These are phyloP conservation scores for Zelostemma sp. DNA, from an alignment of 1,140 invertebrate species.

Conservation along the genomic window DNA sequence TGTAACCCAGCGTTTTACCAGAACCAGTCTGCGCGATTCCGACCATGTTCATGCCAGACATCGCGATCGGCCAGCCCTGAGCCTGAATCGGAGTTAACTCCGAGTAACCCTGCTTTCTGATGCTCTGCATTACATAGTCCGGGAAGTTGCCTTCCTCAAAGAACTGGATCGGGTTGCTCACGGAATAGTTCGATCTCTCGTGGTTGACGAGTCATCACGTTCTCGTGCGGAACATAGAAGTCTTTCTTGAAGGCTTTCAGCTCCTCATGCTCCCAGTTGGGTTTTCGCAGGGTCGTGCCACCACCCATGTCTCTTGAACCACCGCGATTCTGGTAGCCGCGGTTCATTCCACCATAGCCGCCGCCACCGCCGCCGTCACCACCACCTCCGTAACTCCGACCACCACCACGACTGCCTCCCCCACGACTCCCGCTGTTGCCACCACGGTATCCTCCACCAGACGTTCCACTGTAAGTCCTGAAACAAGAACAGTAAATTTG, in stretches of 20 bases:
- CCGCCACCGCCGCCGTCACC: constrained; percentile 22
- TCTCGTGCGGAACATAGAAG: constrained; percentile 89
- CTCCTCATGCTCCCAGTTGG: constrained; percentile 83
- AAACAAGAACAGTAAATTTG: constrained; percentile 1
- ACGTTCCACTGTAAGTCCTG: constrained; percentile 23
- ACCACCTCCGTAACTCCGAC: too few relatives aligned
- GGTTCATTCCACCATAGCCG: constrained; percentile 56
- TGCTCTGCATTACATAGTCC: constrained; percentile 77
- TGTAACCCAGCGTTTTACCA: constrained; percentile 88
- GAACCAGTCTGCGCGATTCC: constrained; percentile 96
- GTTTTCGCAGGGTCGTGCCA: constrained; percentile 78
- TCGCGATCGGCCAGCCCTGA: constrained; percentile 93
- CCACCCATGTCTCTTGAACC: constrained; percentile 25
- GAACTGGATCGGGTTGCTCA: constrained; percentile 79
- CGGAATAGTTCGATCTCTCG: constrained; percentile 84
- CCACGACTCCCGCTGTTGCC: constrained; percentile 52
- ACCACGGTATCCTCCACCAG: constrained; percentile 53
- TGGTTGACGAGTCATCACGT: constrained; percentile 77
- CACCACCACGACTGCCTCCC: constrained; percentile 52
- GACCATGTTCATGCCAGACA: constrained; percentile 90
- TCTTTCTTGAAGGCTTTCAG: constrained; percentile 93
- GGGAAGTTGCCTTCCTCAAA: constrained; percentile 88
- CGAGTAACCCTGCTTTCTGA: constrained; percentile 78
- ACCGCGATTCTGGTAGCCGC: constrained; percentile 61
- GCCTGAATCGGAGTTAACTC: constrained; percentile 90